Conservation (phyloP, 2,113 vertebrate genomes). For the Panthera leo region DNA sequence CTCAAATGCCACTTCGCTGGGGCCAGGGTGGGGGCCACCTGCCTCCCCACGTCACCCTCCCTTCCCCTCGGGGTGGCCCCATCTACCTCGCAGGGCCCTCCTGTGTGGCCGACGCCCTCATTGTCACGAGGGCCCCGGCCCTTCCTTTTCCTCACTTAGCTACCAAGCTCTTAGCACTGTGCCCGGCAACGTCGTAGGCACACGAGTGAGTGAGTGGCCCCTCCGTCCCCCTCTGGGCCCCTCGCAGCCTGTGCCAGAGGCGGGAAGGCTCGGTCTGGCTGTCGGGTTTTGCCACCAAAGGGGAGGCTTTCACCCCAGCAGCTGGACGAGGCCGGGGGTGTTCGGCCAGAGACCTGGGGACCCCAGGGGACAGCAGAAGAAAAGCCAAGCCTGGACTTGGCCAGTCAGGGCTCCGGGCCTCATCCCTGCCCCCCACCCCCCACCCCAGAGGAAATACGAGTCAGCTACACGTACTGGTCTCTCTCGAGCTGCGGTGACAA, state of each 20-base stretch:
- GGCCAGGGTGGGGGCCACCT: no score
- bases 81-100: rapidly evolving
- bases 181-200: rapidly evolving
- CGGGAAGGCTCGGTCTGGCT: not conserved
- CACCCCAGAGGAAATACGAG: not conserved
- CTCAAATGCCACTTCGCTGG: not conserved
- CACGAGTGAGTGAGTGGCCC: rapidly evolving
- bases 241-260: rapidly evolving
- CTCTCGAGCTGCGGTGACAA: not conserved
- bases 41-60: not conserved
- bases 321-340: not conserved
- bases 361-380: not conserved
- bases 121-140: rapidly evolving
- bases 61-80: not conserved
- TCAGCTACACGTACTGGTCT: rapidly evolving
- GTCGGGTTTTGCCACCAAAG: rapidly evolving
- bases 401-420: rapidly evolving
- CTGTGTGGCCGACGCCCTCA: rapidly evolving
- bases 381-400: not conserved
- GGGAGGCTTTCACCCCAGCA: not conserved
- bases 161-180: rapidly evolving
- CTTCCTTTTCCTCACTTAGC: not conserved
- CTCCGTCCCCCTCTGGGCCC: no score
- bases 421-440: rapidly evolving
- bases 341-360: not conserved